Base-by-base conservation (phyloP, 92 coral and sea anemone species). In the Umimayanthus kanabou region DNA sequence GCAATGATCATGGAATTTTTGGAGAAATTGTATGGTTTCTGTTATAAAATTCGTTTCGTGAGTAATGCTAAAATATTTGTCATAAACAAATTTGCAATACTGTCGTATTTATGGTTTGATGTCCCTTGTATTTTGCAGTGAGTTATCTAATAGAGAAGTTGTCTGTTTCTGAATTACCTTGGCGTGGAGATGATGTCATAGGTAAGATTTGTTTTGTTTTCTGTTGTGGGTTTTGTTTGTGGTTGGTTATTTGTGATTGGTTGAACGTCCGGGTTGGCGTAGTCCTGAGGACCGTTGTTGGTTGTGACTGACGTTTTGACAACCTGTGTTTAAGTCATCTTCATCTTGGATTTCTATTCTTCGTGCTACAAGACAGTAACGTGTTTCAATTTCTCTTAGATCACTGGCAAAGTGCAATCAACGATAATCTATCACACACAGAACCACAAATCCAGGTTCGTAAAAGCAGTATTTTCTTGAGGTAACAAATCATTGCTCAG, bases 381-480 rank as follows among this genome's bases (percentile, higher is more conserved):
- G 25, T 42, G 29, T 80, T 20, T 85, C 49, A 39, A 42, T 55
- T 81, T 47, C 39, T 71, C 37, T 61, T 85, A 96, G 99, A 91
- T 22, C 79, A 91, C 9, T 96, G 96, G 96, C 96, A 93, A 88
- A 87, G 39, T 78, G 88, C 92, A 50, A 88, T 96, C 72, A 95
- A 95, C 80, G 98, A 96, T 77, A 96, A 92, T 80, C 76, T 96
- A 55, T 91, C 93, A 28, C 94, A 96, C 80, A 92, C 91, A 0
- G 98, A 96, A 84, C 96, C 98, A 74, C 64, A 80, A 6, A 91
- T 95, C 79, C 99, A 96, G 99, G 99, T 94, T 58, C 26, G 79
- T 83, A 26, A 55, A 37, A 49, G 13, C 39, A 87, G 58, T 37
- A 53, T 6, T 22, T 13, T 87, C 43, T 77, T 39, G 18, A 40